These are phyloP conservation scores for Dipodomys stephensi DNA, from an alignment of 2,113 vertebrate genomes.

Conservation along the genomic window DNA sequence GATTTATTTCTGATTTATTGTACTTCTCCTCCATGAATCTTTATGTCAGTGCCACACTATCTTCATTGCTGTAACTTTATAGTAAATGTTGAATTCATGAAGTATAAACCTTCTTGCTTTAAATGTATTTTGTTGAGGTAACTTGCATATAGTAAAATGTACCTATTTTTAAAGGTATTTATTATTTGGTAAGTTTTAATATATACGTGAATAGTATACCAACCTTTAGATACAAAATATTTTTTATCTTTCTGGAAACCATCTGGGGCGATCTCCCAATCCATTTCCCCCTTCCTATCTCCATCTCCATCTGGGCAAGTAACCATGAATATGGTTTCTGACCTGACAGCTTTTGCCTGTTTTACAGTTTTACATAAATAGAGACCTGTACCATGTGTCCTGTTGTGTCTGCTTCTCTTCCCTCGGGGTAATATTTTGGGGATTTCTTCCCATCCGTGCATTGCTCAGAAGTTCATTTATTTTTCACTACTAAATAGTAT, in stretches of 20 bases:
- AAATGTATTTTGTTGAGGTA: background rate
- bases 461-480: background rate
- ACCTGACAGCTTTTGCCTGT: accelerated
- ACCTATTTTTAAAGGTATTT: background rate
- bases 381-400: background rate
- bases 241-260: background rate
- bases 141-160: background rate
- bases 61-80: background rate
- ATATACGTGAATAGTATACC: background rate
- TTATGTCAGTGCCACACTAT: background rate
- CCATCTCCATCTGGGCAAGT: background rate
- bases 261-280: background rate
- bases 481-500: background rate
- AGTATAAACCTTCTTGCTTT: background rate
- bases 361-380: background rate
- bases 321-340: background rate
- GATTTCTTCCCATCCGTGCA: background rate
- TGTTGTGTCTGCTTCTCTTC: background rate
- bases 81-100: too few species aligned
- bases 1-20: background rate
- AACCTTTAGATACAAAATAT: background rate
- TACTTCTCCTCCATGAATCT: background rate
- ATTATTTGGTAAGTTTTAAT: background rate
- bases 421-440: background rate
- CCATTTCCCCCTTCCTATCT: background rate